These are phyloP conservation scores for Exocentrus adspersus DNA, from an alignment of 2,888 invertebrate species.

Conservation along the genomic window DNA sequence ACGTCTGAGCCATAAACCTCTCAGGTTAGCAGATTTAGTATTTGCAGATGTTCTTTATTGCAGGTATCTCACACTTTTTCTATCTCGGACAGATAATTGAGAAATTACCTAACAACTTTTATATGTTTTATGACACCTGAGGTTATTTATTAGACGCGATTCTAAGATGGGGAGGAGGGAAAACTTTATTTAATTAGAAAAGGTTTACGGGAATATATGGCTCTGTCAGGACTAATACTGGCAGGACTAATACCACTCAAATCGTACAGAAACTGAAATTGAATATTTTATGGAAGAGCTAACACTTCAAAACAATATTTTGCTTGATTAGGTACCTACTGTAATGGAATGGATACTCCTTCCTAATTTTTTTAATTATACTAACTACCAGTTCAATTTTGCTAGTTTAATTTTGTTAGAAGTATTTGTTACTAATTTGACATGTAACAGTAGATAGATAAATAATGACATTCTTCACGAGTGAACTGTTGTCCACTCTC, in stretches of 20 bases:
- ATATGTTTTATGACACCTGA: slow-evolving; percentile 45
- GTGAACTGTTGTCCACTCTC: slow-evolving; percentile 34
- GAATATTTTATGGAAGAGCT: too few species aligned
- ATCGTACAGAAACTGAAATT: not conserved
- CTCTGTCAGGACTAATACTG: not conserved
- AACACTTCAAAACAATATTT: too few species aligned
- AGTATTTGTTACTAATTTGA: not conserved
- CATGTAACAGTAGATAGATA: slow-evolving; percentile 28
- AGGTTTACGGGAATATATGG: slow-evolving; percentile 32
- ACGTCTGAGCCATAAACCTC: slow-evolving; percentile 38
- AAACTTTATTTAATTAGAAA: slow-evolving; percentile 40
- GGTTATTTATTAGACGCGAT: slow-evolving; percentile 43
- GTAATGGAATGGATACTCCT: too few species aligned
- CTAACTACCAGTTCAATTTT: too few species aligned
- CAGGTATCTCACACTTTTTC: slow-evolving; percentile 47
- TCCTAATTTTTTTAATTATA: too few species aligned
- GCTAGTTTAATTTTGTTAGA: too few species aligned
- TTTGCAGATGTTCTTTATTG: slow-evolving; percentile 52
- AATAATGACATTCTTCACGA: slow-evolving; percentile 36
- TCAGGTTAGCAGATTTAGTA: slow-evolving; percentile 46
- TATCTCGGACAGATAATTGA: slow-evolving; percentile 51
- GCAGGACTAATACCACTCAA: not conserved
- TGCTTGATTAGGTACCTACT: too few species aligned
- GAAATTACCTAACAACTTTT: slow-evolving; percentile 52
- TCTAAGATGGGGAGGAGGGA: slow-evolving; percentile 31